Percentiles rank a stretch among this genome's conserved stretches.
These are phyloP conservation scores for Oscheius myriophilus DNA, from an alignment of 2,888 invertebrate genomes.

Conservation along the genomic window DNA sequence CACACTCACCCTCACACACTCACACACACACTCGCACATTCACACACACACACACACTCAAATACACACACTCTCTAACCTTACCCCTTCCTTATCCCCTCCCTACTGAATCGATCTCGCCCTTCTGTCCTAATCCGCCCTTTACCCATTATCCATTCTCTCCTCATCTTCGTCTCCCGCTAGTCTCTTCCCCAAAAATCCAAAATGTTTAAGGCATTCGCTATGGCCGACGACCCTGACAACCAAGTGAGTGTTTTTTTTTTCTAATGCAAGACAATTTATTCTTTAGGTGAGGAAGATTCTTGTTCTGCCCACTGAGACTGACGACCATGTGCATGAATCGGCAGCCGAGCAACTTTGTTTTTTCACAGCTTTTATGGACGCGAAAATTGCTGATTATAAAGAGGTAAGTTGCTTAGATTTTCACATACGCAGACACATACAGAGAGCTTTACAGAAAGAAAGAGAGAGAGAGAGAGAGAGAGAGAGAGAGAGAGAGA, in stretches of 20 bases:
- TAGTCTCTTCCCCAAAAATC: neutral
- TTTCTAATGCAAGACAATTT: neutral
- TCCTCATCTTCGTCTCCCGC: neutral
- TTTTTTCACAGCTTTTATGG: slow-evolving; percentile 40
- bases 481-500: too few relatives aligned
- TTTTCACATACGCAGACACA: too few relatives aligned
- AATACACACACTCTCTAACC: too few relatives aligned
- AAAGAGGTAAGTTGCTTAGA: too few relatives aligned
- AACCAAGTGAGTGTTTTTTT: slow-evolving; percentile 18
- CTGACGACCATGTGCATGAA: slow-evolving; percentile 34
- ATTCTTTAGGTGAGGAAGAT: slow-evolving; percentile 47
- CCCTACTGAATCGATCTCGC: too few relatives aligned
- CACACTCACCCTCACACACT: too few relatives aligned
- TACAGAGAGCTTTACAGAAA: too few relatives aligned
- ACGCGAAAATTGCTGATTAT: slow-evolving; percentile 46
- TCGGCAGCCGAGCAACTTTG: slow-evolving; percentile 41
- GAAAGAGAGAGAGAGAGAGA: too few relatives aligned
- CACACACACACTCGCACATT: too few relatives aligned
- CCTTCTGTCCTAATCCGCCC: neutral
- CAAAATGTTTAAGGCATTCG: slow-evolving; percentile 4
- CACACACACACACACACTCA: too few relatives aligned
- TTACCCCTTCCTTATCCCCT: too few relatives aligned
- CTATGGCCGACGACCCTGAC: slow-evolving; percentile 24
- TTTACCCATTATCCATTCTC: neutral
- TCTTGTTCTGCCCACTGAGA: slow-evolving; percentile 41